These are phyloP conservation scores for Strix aluco DNA, from an alignment of 2,113 vertebrate species.

Conservation along the genomic window DNA sequence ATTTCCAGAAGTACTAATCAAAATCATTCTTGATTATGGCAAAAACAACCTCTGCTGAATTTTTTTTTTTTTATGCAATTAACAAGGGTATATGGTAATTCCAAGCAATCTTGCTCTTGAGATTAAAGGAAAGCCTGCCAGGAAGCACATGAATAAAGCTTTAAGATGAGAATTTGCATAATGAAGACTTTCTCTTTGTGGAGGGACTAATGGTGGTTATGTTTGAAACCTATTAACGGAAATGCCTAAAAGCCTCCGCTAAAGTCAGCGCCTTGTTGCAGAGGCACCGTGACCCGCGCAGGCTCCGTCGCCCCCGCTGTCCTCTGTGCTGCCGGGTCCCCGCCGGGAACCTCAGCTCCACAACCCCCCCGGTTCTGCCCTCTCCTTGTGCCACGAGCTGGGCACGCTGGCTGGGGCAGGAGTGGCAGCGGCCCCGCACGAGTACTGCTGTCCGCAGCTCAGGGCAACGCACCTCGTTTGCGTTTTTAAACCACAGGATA, in stretches of 20 bases:
- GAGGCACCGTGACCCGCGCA: background rate
- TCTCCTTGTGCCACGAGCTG: fast-evolving
- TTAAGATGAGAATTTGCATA: slow-evolving; percentile 82
- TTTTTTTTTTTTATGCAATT: slow-evolving; percentile 73
- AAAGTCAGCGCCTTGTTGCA: background rate
- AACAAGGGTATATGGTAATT: slow-evolving; percentile 79
- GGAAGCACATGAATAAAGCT: slow-evolving; percentile 78
- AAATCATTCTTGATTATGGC: slow-evolving; percentile 79
- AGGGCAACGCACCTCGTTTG: fast-evolving
- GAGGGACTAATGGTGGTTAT: slow-evolving; percentile 32
- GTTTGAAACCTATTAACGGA: slow-evolving; percentile 31
- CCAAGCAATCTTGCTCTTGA: slow-evolving; percentile 79
- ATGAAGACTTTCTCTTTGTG: slow-evolving; percentile 70
- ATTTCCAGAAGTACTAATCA: slow-evolving; percentile 77
- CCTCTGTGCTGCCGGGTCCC: fast-evolving
- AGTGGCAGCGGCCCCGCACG: background rate
- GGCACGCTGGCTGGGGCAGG: background rate
- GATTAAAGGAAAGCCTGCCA: slow-evolving; percentile 80
- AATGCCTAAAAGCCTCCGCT: background rate
- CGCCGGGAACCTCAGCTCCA: background rate
- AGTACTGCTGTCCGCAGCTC: background rate
- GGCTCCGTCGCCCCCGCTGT: fast-evolving
- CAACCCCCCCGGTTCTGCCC: background rate
- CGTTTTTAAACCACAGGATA: background rate
- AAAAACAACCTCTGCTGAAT: slow-evolving; percentile 76